Base-by-base conservation (phyloP, 2,888 invertebrate species). In the Tethea ocularis region DNA sequence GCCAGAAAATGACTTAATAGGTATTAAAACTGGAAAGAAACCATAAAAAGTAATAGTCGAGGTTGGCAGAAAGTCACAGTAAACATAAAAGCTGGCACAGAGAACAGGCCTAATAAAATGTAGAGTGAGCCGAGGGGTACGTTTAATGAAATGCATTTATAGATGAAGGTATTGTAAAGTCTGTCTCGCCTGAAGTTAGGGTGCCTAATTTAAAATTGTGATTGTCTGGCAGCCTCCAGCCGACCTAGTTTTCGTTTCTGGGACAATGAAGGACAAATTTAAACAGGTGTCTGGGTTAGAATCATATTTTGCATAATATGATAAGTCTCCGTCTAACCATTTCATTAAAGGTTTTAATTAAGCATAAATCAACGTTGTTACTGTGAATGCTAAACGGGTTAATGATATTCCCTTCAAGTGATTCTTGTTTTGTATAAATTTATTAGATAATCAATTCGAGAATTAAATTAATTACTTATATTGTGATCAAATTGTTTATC, bases 141-240 rank as follows among this genome's bases (percentile, higher is more conserved):
- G 29, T 33, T 33, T 33, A 80, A 75, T 81, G 64, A 77, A 75
- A 79, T 83, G 82, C 82, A 78, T 76, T 78, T 74, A 75, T 66
- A 20, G 8, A 46, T 20, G 76, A 71, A 68, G 62, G 65, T 71
- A 75, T 77, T 77, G 72, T 81, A 75, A 75, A 78, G 67, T 71
- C 74, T 73, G 55, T 56, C 62, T 77, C 75, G 61, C 69, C 62
- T 57, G 66, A 71, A 71, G 72, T 74, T 77, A 84, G 81, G 84
- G 80, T 78, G 75, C 73, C 85, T 89, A 86, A 92, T 91, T 91
- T 91, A 84, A 89, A 91, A 89, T 91, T 87, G 85, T 90, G 89
- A 91, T 91, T 86, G 91, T 91, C 91, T 89, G 88, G 84, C 79
- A 84, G 84, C 84, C 87, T 86, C 77, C 83, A 75, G 81, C 57